A percentile compares a stretch with the other conserved stretches of the same genome.
These are phyloP conservation scores for Calameuta filiformis DNA, from an alignment of 2,888 invertebrate species.

Conservation along the genomic window DNA sequence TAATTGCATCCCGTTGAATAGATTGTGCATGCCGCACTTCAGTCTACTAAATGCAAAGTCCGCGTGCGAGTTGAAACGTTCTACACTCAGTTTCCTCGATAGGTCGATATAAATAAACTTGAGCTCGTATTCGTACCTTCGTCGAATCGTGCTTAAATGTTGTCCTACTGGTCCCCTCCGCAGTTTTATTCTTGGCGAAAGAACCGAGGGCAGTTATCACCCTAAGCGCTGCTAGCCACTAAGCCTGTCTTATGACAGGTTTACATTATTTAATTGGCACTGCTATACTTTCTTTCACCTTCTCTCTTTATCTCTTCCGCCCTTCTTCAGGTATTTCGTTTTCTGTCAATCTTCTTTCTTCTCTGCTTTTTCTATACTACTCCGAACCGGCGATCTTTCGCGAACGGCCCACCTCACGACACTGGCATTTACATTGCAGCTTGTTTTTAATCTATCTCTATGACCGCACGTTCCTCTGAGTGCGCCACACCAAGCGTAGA, in stretches of 20 bases:
- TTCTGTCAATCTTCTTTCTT: constrained; percentile 10
- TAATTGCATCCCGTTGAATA: neutral
- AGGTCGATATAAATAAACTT: neutral
- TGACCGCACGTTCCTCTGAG: neutral
- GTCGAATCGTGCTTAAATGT: neutral
- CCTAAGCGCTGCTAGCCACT: neutral
- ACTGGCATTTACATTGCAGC: constrained; percentile 15
- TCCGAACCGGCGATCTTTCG: constrained; percentile 10
- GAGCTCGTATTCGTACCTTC: neutral
- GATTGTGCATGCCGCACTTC: neutral
- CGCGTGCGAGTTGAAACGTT: neutral
- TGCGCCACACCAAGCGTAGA: neutral
- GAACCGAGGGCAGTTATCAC: neutral
- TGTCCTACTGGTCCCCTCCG: neutral
- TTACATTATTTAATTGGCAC: neutral
- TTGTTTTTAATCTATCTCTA: neutral
- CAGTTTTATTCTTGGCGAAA: neutral
- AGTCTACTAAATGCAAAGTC: neutral
- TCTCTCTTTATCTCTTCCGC: neutral
- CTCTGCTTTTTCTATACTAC: constrained; percentile 9
- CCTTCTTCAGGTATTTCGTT: constrained; percentile 12
- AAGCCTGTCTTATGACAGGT: neutral
- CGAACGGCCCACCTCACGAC: constrained; percentile 20
- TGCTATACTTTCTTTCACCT: neutral
- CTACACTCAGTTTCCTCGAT: neutral